These are phyloP conservation scores for Pteruthius melanotis DNA, from an alignment of 2,113 vertebrate species.

Conservation along the genomic window DNA sequence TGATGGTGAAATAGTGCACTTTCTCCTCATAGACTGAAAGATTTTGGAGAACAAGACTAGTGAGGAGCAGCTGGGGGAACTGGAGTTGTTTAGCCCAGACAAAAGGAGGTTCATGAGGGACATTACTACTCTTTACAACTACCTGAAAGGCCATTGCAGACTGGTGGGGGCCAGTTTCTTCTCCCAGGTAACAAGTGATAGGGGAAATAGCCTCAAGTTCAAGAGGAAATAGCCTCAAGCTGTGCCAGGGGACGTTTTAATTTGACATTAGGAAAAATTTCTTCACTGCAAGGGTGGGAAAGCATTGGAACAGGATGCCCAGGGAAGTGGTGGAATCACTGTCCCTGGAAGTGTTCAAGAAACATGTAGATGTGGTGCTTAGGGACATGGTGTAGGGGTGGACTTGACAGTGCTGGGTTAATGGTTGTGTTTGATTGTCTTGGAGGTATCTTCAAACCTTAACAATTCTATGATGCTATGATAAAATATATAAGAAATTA, in stretches of 20 bases:
- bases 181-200: background rate
- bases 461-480: background rate
- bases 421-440: background rate
- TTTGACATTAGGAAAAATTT: background rate
- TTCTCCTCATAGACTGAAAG: background rate
- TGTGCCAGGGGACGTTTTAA: background rate
- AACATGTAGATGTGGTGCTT: background rate
- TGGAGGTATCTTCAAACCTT: background rate
- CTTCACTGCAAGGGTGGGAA: background rate
- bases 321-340: background rate
- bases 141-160: background rate
- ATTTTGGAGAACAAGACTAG: background rate
- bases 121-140: background rate
- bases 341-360: background rate
- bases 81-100: background rate
- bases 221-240: background rate
- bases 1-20: background rate
- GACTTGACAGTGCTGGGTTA: background rate
- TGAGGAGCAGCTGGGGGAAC: background rate
- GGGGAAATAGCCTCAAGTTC: background rate
- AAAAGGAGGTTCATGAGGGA: background rate
- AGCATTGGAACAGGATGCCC: background rate
- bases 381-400: background rate
- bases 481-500: background rate
- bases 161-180: background rate